These are phyloP conservation scores for Alethe castanea DNA, from an alignment of 2,113 vertebrate species.

Conservation along the genomic window DNA sequence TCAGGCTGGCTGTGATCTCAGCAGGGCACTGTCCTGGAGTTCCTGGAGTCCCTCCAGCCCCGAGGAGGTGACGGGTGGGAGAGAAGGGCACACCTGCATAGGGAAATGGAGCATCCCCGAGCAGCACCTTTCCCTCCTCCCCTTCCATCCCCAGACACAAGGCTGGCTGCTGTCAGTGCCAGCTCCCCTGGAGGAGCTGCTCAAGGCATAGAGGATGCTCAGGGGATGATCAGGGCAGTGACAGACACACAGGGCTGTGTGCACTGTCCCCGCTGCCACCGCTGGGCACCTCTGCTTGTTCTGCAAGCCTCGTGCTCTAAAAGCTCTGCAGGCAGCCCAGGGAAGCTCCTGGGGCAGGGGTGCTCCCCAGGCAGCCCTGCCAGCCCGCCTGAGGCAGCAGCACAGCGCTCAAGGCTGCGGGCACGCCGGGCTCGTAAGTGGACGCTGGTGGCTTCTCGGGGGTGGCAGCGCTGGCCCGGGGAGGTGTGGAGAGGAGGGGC, in stretches of 20 bases:
- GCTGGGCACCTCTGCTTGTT: fast-evolving
- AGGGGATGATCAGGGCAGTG: not conserved
- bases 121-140: not conserved
- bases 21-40: not conserved
- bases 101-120: not conserved
- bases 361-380: not conserved
- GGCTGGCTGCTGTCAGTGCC: not conserved
- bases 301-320: fast-evolving
- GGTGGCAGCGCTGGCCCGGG: fast-evolving
- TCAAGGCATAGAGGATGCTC: not conserved
- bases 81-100: fast-evolving
- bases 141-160: not conserved
- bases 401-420: not conserved
- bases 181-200: not conserved
- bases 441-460: not conserved
- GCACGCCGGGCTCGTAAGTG: not conserved
- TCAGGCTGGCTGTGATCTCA: fast-evolving
- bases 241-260: fast-evolving
- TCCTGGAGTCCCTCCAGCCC: not conserved
- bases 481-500: not conserved
- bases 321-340: not conserved
- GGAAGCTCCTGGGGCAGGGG: not conserved
- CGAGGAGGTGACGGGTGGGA: fast-evolving
- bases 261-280: not conserved
- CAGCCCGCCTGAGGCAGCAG: not conserved